Base-by-base conservation (phyloP, 1,140 invertebrate species). In the Aphelinus certus region DNA sequence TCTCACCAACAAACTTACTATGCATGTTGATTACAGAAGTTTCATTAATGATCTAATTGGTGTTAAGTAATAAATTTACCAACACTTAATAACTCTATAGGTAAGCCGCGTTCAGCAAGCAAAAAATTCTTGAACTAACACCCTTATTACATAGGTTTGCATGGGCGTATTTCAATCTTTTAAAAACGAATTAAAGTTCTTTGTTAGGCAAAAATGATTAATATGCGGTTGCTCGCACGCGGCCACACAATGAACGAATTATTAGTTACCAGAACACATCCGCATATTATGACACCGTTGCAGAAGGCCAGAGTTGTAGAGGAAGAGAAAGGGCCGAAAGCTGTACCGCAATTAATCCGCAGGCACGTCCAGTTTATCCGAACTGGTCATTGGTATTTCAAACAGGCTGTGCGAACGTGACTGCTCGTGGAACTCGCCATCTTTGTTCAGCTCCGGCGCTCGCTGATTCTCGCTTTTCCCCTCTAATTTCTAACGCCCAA, bases 261-360 rank as follows among this genome's bases (percentile, higher is more conserved):
- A 63, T 64, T 67, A 45, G 48, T 47, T 47, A 58, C 1, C 9
- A 7, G 7, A 46, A n/a, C 60, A 58, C 49, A 74, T 74, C 60
- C 58, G 45, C 58, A 55, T 62, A 73, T 73, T 73, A 73, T 67
- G 72, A 62, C 63, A 26, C 48, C 42, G 9, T 51, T 69, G 72
- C 70, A 71, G 75, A 73, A 76, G 45, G 66, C 26, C 26, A 60
- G 42, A 71, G 4, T 4, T 9, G 43, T 48, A 55, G 56, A 63
- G 63, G 1, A 49, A 60, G 63, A 47, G 48, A 57, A 6, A 9
- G 48, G n/a, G 26, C n/a, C 75, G 76, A 72, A 77, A 80, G 80
- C 76, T 42, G 67, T 73, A 81, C 79, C 77, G 77, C 79, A 81
- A 81, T 81, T 78, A 81, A 78, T 79, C 80, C 78, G 71, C 78